phyloP scores from a whole-genome alignment of 2,888 invertebrate genomes.

The Metacarcinus magister region DNA sequence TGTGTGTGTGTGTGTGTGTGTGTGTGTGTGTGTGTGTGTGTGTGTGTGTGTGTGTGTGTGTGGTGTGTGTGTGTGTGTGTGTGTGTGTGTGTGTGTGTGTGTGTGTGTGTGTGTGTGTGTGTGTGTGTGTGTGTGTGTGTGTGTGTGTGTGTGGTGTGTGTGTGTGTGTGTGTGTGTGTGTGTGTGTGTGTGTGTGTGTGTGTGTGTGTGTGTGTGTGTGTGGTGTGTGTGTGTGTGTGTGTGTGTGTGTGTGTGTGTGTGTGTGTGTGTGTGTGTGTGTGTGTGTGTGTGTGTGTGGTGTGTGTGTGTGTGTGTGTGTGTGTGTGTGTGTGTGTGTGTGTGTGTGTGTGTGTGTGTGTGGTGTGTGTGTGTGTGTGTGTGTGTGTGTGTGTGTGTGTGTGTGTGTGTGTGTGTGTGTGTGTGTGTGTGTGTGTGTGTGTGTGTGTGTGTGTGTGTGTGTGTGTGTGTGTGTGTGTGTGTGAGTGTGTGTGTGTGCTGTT shows the following conservation, averaged over 20 bases:
- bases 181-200: background rate
- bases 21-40: conserved; percentile 30
- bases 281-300: conserved; percentile 23
- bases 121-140: conserved; percentile 16
- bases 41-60: conserved; percentile 55
- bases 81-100: conserved; percentile 42
- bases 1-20: conserved; percentile 35
- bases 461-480: conserved; percentile 3
- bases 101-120: conserved; percentile 53
- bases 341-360: conserved; percentile 10
- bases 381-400: conserved; percentile 49
- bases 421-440: conserved; percentile 56
- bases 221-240: conserved; percentile 30
- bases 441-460: conserved; percentile 30
- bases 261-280: conserved; percentile 54
- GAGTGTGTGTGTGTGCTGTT: conserved; percentile 8
- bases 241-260: conserved; percentile 38
- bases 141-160: conserved; percentile 46
- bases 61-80: conserved; percentile 29
- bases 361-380: conserved; percentile 42
- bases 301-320: conserved; percentile 42
- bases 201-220: conserved; percentile 52
- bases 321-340: conserved; percentile 53
- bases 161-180: conserved; percentile 53
- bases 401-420: background rate